Evolutionary conservation across 2,113 vertebrate genomes (phyloP), one percentile per base, ranked within the genome.

Genomic region (Rallus limicola): DNA sequence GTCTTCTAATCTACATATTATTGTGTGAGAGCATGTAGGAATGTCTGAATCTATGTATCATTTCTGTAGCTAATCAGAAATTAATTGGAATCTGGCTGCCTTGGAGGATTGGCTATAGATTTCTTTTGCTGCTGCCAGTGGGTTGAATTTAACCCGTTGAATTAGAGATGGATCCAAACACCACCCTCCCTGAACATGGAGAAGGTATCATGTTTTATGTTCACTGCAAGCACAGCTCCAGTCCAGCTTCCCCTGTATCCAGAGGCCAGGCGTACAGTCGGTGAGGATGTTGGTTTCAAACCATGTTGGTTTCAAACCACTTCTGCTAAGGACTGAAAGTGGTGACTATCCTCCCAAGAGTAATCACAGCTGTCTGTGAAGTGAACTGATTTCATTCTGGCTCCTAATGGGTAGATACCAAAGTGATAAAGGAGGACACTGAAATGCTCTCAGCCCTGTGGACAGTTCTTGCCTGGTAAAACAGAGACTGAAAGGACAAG

Each of bases 41-140:
- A 83, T 81, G 7, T 58, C 76, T 89, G 59, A 69, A 33, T 88
- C 75, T 5, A 58, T 46, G 19, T 72, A 65, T 56, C 6, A 88
- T 93, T 81, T 91, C 76, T 88, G 44, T 48, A 90, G 59, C 62
- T 91, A 92, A 87, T 69, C 67, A 90, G 55, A 82, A 68, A 86
- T 91, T 85, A 74, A 74, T 48, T 86, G 77, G 52, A 82, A 86
- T 75, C 70, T 59, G 28, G 21, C 65, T 95, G 70, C 53, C 52
- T 91, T 46, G 20, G n/a, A 83, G 53, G 48, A 67, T n/a, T 69
- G 40, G 26, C n/a, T 82, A 86, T 48, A 67, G 52, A 82, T 86
- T 77, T 62, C 58, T 86, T 63, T 77, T 40, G 11, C 80, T 84
- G 59, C 33, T 92, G 44, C 11, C 67, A 25, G 25, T 69, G 80